Conservation (phyloP, 2,888 invertebrate species). For the Micropterix aruncella region DNA sequence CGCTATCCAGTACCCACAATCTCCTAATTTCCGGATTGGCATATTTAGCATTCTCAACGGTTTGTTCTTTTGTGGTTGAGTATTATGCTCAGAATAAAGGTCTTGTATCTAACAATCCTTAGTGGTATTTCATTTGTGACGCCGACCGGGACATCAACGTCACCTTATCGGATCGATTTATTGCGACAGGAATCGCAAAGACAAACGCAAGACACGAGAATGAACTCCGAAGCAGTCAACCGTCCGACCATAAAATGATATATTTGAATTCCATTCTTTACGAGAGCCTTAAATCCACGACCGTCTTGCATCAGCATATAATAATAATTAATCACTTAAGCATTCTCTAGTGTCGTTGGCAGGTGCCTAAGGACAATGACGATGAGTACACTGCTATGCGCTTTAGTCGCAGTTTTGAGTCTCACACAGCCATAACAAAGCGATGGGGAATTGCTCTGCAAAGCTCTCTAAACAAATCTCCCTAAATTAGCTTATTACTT, state of each 20-base stretch:
- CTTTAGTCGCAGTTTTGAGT: neutral
- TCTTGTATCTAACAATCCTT: neutral
- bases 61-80: no score
- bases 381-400: neutral
- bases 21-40: no score
- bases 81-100: no score
- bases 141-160: neutral
- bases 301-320: no score
- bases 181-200: neutral
- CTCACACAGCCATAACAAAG: no score
- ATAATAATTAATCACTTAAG: no score
- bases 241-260: neutral
- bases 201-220: neutral
- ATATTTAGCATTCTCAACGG: no score
- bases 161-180: neutral
- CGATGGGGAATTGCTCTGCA: no score
- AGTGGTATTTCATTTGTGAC: neutral
- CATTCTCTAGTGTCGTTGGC: no score
- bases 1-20: no score
- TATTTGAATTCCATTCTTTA: neutral
- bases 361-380: neutral
- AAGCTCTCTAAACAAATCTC: no score
- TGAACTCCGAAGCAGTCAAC: neutral
- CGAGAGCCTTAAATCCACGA: neutral
- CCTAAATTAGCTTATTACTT: no score